Percentiles rank a stretch among this genome's conserved stretches.
phyloP scores from a whole-genome alignment of 2,888 invertebrate species.

The Baccha elongata region DNA sequence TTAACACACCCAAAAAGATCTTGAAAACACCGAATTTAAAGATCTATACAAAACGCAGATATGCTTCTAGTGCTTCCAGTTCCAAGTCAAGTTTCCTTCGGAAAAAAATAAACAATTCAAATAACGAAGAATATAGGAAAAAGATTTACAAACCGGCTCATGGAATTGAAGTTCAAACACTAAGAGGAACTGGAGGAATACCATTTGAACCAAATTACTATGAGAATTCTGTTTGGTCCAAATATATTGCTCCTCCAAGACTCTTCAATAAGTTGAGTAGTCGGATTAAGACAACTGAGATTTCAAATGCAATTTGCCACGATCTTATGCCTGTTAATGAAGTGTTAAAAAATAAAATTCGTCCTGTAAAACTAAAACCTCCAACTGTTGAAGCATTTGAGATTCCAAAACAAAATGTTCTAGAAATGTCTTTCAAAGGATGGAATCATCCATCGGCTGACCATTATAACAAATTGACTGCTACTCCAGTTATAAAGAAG shows the following conservation, averaged over 20 bases:
- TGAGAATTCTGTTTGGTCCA: neutral
- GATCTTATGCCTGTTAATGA: constrained; percentile 40
- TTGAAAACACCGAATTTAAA: constrained; percentile 74
- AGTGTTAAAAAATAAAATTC: constrained; percentile 26
- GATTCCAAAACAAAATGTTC: neutral
- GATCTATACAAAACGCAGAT: constrained; percentile 75
- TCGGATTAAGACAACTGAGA: neutral
- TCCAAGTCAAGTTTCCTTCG: constrained; percentile 74
- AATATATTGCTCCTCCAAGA: constrained; percentile 17
- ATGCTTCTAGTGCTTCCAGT: constrained; percentile 75
- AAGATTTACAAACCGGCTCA: constrained; percentile 20
- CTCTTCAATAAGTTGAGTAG: constrained; percentile 1
- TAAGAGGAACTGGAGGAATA: neutral
- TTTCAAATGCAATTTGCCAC: constrained; percentile 16
- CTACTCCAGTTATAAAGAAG: neutral
- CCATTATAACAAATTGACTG: constrained; percentile 3
- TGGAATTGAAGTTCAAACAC: neutral
- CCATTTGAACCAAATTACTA: neutral
- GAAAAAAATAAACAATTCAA: constrained; percentile 27
- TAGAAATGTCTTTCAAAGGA: constrained; percentile 6
- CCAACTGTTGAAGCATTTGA: neutral
- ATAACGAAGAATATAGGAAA: constrained; percentile 71
- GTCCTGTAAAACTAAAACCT: neutral
- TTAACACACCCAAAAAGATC: constrained; percentile 51
- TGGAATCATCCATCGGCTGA: constrained; percentile 29